A percentile compares a stretch with the other conserved stretches of the same genome.
phyloP scores from a whole-genome alignment of 1,140 invertebrate species.

The Drosophila bocqueti region DNA sequence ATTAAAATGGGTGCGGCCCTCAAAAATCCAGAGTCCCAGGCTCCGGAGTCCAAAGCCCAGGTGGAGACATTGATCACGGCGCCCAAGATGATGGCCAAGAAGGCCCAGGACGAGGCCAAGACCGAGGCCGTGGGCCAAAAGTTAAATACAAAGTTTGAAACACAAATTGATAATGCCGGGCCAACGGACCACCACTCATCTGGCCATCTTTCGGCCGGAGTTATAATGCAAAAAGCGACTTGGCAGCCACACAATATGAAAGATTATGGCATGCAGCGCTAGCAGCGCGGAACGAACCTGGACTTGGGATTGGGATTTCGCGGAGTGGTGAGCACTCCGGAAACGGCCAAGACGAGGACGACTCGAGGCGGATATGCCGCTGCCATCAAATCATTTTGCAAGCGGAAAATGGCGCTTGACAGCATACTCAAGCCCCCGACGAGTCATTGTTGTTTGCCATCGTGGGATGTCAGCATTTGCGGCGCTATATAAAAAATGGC shows the following conservation, averaged over 20 bases:
- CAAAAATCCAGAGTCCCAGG: conserved; percentile 12
- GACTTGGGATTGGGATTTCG: neutral
- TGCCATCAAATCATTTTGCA: conserved; percentile 83
- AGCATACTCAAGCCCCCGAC: conserved; percentile 30
- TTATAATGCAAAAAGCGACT: conserved; percentile 73
- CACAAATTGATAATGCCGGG: conserved; percentile 80
- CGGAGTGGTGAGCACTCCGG: conserved; percentile 11
- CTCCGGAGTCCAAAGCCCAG: conserved; percentile 2
- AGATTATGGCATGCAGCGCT: conserved; percentile 76
- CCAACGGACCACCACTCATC: conserved; percentile 40
- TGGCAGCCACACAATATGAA: conserved; percentile 66
- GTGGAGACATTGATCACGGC: conserved; percentile 14
- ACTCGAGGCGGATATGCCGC: conserved; percentile 70
- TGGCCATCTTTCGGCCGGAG: conserved; percentile 1
- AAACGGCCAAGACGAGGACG: conserved; percentile 33
- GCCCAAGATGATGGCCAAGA: conserved; percentile 41
- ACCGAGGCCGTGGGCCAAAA: conserved; percentile 57
- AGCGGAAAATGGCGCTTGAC: conserved; percentile 77
- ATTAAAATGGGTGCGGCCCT: conserved; percentile 75
- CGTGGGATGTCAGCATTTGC: conserved; percentile 60
- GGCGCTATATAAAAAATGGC: conserved; percentile 62
- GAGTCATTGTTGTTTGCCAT: conserved; percentile 53
- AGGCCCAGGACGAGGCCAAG: conserved; percentile 11
- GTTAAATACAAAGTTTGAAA: conserved; percentile 82
- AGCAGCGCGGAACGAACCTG: conserved; percentile 64